Evolutionary conservation across 2,888 invertebrate genomes (phyloP).

Genomic region (Athetis lepigone): DNA sequence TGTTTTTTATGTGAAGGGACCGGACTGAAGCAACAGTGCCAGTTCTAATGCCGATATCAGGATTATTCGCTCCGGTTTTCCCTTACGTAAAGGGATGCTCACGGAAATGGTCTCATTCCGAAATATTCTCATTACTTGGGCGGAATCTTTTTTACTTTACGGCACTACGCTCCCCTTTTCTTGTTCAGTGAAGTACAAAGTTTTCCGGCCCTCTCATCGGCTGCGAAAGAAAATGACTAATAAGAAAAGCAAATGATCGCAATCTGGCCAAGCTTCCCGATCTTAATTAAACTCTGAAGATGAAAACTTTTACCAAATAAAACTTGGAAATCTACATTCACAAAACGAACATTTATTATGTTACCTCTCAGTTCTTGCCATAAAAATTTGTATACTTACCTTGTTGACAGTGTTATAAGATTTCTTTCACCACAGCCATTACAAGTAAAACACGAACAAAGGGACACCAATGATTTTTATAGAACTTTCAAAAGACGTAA

Average conservation of each 20-base stretch:
- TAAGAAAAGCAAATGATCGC: constrained; percentile 84
- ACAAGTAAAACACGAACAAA: constrained; percentile 68
- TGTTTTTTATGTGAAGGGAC: constrained; percentile 74
- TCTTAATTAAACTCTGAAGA: constrained; percentile 82
- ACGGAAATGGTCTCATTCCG: constrained; percentile 75
- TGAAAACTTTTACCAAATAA: constrained; percentile 69
- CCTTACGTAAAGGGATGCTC: constrained; percentile 73
- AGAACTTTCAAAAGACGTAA: constrained; percentile 78
- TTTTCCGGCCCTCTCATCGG: constrained; percentile 78
- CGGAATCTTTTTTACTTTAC: constrained; percentile 83
- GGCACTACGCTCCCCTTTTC: constrained; percentile 77
- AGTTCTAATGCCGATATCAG: constrained; percentile 73
- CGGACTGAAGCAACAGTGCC: constrained; percentile 68
- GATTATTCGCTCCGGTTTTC: constrained; percentile 73
- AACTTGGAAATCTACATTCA: constrained; percentile 52
- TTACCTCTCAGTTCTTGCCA: constrained; percentile 37
- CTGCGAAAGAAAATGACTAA: constrained; percentile 81
- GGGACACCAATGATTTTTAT: constrained; percentile 67
- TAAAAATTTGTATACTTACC: constrained; percentile 66
- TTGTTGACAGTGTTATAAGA: constrained; percentile 76
- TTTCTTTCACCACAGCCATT: constrained; percentile 76
- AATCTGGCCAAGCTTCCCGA: constrained; percentile 74
- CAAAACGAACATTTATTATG: constrained; percentile 39
- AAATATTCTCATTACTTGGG: constrained; percentile 86
- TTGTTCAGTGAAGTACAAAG: constrained; percentile 80